A percentile compares a stretch with the other conserved stretches of the same genome.
Conservation (phyloP, 2,888 invertebrate species). For the Drosophila antonietae region DNA sequence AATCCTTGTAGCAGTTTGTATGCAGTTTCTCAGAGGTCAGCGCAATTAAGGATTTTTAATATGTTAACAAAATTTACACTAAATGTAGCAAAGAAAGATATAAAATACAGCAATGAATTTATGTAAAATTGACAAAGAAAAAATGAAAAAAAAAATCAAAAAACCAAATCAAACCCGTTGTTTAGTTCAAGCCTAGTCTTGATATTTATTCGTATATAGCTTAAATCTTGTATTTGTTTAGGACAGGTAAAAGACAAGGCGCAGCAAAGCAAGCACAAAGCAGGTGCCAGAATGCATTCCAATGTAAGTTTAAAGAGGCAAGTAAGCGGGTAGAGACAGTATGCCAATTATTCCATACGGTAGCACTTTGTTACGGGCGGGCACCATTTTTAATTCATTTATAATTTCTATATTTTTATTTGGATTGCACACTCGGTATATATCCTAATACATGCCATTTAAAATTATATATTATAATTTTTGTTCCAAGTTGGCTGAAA, state of each 20-base stretch:
- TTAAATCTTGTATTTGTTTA: slow-evolving; percentile 49
- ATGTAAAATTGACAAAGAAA: slow-evolving; percentile 59
- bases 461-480: slow-evolving; percentile 71
- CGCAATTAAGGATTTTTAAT: slow-evolving; percentile 63
- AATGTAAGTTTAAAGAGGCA: slow-evolving; percentile 50
- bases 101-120: slow-evolving; percentile 54
- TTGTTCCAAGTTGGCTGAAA: slow-evolving; percentile 79
- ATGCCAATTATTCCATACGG: slow-evolving; percentile 28
- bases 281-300: slow-evolving; percentile 42
- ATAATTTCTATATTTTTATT: slow-evolving; percentile 46
- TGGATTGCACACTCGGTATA: slow-evolving; percentile 42
- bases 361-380: slow-evolving; percentile 55
- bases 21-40: slow-evolving; percentile 63
- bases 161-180: slow-evolving; percentile 32
- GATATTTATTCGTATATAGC: slow-evolving; percentile 48
- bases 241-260: slow-evolving; percentile 32
- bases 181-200: slow-evolving; percentile 54
- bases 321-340: slow-evolving; percentile 58
- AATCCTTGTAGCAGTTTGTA: slow-evolving; percentile 67
- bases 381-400: slow-evolving; percentile 39
- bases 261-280: slow-evolving; percentile 34
- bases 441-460: slow-evolving; percentile 40
- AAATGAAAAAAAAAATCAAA: slow-evolving; percentile 31
- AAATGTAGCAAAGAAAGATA: slow-evolving; percentile 73
- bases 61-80: slow-evolving; percentile 67